These are phyloP conservation scores for Beris morrisii DNA, from an alignment of 2,888 invertebrate species.

Conservation along the genomic window DNA sequence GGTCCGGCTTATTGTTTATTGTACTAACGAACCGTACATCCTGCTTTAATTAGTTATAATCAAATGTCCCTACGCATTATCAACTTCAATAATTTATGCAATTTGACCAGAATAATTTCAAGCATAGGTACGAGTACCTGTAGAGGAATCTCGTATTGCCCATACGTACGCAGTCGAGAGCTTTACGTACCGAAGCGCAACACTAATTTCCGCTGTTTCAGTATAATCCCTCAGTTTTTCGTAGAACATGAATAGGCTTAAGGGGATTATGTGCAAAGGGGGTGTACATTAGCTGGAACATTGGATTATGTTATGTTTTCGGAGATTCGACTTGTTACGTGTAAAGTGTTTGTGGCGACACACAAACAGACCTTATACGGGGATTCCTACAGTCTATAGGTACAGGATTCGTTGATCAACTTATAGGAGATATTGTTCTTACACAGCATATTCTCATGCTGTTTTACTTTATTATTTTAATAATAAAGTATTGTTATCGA, in stretches of 20 bases:
- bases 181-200: slow-evolving; percentile 18
- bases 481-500: too few species aligned
- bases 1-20: slow-evolving; percentile 35
- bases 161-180: background rate
- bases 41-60: slow-evolving; percentile 38
- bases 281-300: too few species aligned
- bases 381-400: too few species aligned
- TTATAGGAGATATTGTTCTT: too few species aligned
- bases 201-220: slow-evolving; percentile 29
- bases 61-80: slow-evolving; percentile 37
- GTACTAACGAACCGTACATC: slow-evolving; percentile 27
- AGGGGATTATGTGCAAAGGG: too few species aligned
- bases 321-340: too few species aligned
- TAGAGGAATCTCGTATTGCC: background rate
- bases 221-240: slow-evolving; percentile 14
- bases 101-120: slow-evolving; percentile 18
- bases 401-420: too few species aligned
- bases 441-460: too few species aligned
- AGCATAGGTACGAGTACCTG: background rate
- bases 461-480: too few species aligned
- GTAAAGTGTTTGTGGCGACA: too few species aligned
- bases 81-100: slow-evolving; percentile 32
- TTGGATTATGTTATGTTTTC: too few species aligned
- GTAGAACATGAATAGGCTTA: background rate
- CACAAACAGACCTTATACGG: too few species aligned